Conservation (phyloP, 2,797 vertebrate genomes). For the Pangasius mekongensis region DNA sequence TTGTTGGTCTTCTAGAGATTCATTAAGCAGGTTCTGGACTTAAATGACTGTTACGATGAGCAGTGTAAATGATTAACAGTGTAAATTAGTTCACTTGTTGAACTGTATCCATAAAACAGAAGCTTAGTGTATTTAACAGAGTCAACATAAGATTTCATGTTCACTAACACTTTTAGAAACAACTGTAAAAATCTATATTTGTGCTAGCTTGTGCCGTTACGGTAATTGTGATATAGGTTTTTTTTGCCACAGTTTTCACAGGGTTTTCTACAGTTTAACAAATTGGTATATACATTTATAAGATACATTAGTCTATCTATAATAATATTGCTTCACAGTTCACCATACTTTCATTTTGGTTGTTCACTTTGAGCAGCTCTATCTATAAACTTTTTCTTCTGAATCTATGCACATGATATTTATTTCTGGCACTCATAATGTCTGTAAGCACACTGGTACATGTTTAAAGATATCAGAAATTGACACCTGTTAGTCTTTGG, state of each 20-base stretch:
- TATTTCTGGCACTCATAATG: not conserved
- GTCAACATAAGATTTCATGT: not conserved
- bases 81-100: not conserved
- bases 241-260: not conserved
- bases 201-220: not conserved
- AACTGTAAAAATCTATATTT: constrained; percentile 1
- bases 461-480: not conserved
- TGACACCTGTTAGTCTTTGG: not conserved
- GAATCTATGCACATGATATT: not conserved
- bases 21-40: not conserved
- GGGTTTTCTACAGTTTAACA: not conserved
- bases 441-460: not conserved
- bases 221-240: not conserved
- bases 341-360: constrained; percentile 3
- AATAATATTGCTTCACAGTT: not conserved
- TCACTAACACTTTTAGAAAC: not conserved
- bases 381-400: not conserved
- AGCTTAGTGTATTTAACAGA: not conserved
- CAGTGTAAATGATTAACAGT: not conserved
- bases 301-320: not conserved
- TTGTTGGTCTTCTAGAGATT: not conserved
- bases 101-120: not conserved
- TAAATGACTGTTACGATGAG: not conserved
- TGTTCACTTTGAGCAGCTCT: not conserved
- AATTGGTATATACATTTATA: not conserved